These are phyloP conservation scores for Volucella bombylans DNA, from an alignment of 2,888 invertebrate species.

Conservation along the genomic window DNA sequence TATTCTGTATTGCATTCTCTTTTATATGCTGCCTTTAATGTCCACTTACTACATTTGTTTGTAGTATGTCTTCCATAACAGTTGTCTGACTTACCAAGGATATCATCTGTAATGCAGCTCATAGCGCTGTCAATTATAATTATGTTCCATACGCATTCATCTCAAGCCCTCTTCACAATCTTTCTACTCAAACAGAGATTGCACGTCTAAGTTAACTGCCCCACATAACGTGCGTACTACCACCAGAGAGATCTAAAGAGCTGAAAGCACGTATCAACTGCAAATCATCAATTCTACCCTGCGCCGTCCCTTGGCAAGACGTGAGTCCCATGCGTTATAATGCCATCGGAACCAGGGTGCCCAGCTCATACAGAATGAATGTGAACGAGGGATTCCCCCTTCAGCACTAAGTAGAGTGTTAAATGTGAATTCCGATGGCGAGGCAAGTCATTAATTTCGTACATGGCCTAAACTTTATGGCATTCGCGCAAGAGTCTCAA, in stretches of 20 bases:
- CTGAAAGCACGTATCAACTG: conserved; percentile 63
- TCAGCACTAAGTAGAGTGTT: conserved; percentile 65
- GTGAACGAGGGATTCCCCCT: conserved; percentile 22
- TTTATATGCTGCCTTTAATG: background rate
- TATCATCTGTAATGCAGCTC: conserved; percentile 10
- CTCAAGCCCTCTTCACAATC: background rate
- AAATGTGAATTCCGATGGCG: conserved; percentile 70
- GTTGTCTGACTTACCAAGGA: conserved; percentile 12
- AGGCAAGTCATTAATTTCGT: conserved; percentile 70
- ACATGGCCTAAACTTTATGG: conserved; percentile 63
- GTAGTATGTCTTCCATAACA: background rate
- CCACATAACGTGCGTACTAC: conserved; percentile 33
- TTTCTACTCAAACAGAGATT: background rate
- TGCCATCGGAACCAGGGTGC: conserved; percentile 27
- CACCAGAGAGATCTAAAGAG: conserved; percentile 33
- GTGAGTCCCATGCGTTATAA: conserved; percentile 61
- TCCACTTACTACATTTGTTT: background rate
- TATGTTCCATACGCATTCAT: conserved; percentile 31
- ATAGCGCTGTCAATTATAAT: conserved; percentile 48
- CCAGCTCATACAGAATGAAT: conserved; percentile 15
- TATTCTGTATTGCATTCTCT: too few species aligned
- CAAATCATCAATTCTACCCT: conserved; percentile 58
- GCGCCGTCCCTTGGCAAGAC: conserved; percentile 48
- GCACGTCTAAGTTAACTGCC: conserved; percentile 40
- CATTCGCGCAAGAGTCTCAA: conserved; percentile 47